phyloP scores from a whole-genome alignment of 2,797 vertebrate species.

The Eutrigla gurnardus region DNA sequence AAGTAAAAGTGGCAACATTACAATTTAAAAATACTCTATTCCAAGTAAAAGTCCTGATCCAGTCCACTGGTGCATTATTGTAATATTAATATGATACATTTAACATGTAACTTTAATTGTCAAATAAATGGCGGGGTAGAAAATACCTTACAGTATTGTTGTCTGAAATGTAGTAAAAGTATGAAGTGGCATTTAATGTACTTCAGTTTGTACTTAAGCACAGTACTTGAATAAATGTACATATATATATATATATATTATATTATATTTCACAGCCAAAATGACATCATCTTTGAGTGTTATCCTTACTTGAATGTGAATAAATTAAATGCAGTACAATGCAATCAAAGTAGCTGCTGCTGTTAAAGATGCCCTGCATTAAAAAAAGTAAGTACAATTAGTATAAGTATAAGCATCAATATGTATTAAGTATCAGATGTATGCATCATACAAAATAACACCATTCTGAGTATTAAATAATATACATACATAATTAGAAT shows the following conservation, averaged over 20 bases:
- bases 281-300: not conserved
- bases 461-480: not conserved
- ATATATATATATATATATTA: too few relatives aligned
- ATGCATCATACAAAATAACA: not conserved
- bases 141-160: not conserved
- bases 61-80: too few relatives aligned
- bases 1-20: not conserved
- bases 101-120: not conserved
- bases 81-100: not conserved
- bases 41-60: not conserved
- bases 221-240: not conserved
- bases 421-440: not conserved
- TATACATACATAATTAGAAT: not conserved
- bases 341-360: not conserved
- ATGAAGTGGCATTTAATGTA: not conserved
- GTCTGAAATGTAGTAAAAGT: not conserved
- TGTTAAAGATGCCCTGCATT: not conserved
- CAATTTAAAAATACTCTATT: not conserved
- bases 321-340: too few relatives aligned
- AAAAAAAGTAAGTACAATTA: not conserved
- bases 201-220: not conserved
- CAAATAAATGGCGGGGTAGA: not conserved
- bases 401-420: not conserved
- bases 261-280: constrained; percentile 5
- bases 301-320: too few relatives aligned